phyloP scores from a whole-genome alignment of 2,113 vertebrate species.

The Nipponia nippon region DNA sequence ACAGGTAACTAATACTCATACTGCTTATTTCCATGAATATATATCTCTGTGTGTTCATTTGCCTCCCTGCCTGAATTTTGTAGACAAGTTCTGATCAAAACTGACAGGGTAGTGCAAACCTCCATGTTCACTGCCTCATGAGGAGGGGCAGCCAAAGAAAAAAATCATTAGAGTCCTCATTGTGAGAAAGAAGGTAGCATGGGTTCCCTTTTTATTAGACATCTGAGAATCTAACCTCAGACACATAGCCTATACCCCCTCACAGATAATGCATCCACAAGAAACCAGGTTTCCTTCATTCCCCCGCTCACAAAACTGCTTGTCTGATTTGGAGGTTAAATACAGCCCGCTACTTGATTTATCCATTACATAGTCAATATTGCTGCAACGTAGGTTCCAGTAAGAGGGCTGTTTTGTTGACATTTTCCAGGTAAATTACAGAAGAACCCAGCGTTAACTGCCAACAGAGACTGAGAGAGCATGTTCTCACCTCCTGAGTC shows the following conservation, averaged over 20 bases:
- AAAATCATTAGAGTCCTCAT: neutral
- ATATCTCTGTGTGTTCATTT: neutral
- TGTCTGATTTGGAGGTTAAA: neutral
- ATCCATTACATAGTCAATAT: neutral
- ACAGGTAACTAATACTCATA: neutral
- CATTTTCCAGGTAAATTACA: neutral
- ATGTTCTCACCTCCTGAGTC: neutral
- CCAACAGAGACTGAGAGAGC: neutral
- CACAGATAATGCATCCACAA: neutral
- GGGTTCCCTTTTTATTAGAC: neutral
- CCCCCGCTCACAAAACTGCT: neutral
- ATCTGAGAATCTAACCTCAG: neutral
- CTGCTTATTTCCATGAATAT: neutral
- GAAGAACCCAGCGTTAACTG: neutral
- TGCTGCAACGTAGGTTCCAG: fast-evolving
- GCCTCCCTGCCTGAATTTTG: neutral
- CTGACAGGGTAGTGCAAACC: neutral
- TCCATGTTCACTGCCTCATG: fast-evolving
- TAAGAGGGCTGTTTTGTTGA: neutral
- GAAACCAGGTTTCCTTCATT: neutral
- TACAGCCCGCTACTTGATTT: neutral
- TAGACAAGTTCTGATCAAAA: neutral
- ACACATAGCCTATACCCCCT: neutral
- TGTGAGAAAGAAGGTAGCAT: neutral
- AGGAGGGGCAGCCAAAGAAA: neutral